Evolutionary conservation across 2,888 invertebrate genomes (phyloP).

Genomic region (Thera britannica): DNA sequence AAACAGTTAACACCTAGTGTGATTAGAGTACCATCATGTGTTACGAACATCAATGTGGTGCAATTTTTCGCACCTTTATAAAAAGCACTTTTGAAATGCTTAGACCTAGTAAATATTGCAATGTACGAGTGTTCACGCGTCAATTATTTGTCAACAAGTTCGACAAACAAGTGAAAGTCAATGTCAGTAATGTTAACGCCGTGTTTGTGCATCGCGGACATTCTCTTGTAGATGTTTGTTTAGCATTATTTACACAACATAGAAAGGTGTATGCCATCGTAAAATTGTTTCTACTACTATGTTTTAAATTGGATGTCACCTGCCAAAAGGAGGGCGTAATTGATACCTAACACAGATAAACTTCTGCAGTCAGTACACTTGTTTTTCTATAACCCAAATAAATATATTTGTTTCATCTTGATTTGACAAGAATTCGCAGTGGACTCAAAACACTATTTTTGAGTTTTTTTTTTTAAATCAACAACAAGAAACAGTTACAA

Average conservation of each 20-base stretch:
- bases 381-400: too few relatives aligned
- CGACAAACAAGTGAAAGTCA: slow-evolving; percentile 37
- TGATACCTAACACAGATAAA: too few relatives aligned
- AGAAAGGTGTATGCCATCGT: neutral
- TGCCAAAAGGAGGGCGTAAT: too few relatives aligned
- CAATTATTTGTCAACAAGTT: slow-evolving; percentile 29
- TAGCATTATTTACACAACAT: slow-evolving; percentile 27
- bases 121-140: slow-evolving; percentile 11
- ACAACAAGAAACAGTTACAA: too few relatives aligned
- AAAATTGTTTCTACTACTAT: too few relatives aligned
- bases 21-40: neutral
- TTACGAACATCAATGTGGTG: neutral
- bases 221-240: slow-evolving; percentile 25
- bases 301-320: too few relatives aligned
- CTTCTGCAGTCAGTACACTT: too few relatives aligned
- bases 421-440: too few relatives aligned
- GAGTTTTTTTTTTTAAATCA: too few relatives aligned
- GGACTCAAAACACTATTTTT: too few relatives aligned
- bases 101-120: slow-evolving; percentile 1
- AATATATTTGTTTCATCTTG: too few relatives aligned
- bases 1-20: too few relatives aligned
- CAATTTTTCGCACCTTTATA: neutral
- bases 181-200: slow-evolving; percentile 31
- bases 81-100: neutral
- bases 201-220: slow-evolving; percentile 11